These are phyloP conservation scores for Silurus glanis DNA, from an alignment of 2,113 vertebrate genomes.

Conservation along the genomic window DNA sequence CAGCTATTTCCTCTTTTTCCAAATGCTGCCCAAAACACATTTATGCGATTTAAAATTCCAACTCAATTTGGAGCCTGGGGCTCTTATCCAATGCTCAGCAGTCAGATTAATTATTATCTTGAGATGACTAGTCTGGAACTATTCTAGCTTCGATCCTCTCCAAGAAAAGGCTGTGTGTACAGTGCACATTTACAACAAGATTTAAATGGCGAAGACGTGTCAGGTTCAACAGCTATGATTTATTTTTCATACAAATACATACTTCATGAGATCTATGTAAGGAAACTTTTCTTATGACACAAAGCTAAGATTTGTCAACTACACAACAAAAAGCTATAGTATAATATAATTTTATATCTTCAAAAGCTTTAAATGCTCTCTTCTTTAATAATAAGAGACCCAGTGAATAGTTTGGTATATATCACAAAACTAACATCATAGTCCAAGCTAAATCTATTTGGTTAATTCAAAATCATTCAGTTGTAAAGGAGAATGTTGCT, in stretches of 20 bases:
- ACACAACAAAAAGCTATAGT: not conserved
- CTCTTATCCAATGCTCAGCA: not conserved
- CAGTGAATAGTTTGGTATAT: not conserved
- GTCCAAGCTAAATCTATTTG: not conserved
- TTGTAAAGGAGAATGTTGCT: not conserved
- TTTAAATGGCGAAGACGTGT: not conserved
- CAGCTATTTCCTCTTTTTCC: not conserved
- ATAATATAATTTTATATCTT: not conserved
- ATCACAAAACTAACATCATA: not conserved
- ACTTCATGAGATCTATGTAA: slow-evolving; percentile 2
- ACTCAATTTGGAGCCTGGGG: not conserved
- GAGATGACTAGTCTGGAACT: not conserved
- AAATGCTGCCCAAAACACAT: slow-evolving; percentile 4
- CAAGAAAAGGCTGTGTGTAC: not conserved
- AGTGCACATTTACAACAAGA: not conserved
- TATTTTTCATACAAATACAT: not conserved
- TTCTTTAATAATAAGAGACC: not conserved
- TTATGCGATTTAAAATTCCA: not conserved
- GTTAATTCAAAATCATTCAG: not conserved
- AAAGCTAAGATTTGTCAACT: not conserved
- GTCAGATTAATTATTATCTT: no score
- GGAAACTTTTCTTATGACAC: not conserved
- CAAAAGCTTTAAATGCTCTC: not conserved
- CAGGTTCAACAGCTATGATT: not conserved
- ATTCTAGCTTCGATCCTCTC: not conserved